These are phyloP conservation scores for Amblyjoppa proteus DNA, from an alignment of 2,888 invertebrate species.

Conservation along the genomic window DNA sequence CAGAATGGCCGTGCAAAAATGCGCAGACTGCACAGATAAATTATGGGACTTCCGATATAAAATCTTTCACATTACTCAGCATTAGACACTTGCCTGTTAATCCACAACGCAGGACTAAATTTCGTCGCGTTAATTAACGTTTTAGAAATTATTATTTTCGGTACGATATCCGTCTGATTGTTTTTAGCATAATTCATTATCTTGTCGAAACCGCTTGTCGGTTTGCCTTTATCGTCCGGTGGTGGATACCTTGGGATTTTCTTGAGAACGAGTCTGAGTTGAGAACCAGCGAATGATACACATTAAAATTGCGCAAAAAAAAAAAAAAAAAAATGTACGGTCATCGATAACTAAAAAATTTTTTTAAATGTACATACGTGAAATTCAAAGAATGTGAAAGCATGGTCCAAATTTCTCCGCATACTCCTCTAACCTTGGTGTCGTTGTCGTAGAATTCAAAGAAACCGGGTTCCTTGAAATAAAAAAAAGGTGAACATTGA, in stretches of 20 bases:
- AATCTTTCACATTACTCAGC: background rate
- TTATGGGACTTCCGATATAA: too few relatives aligned
- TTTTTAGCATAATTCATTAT: slow-evolving; percentile 44
- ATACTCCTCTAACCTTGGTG: slow-evolving; percentile 61
- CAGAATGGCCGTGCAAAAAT: background rate
- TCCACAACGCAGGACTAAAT: slow-evolving; percentile 65
- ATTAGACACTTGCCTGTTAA: slow-evolving; percentile 50
- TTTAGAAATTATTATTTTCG: slow-evolving; percentile 37
- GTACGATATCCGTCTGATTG: slow-evolving; percentile 53
- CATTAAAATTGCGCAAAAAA: too few relatives aligned
- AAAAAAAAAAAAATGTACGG: too few relatives aligned
- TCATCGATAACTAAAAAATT: background rate
- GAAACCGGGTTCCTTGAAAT: slow-evolving; percentile 23
- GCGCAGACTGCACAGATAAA: background rate
- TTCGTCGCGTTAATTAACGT: background rate
- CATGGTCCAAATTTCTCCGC: slow-evolving; percentile 70
- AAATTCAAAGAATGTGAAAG: slow-evolving; percentile 71
- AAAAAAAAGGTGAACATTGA: background rate
- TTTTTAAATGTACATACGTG: slow-evolving; percentile 64
- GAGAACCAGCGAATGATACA: too few relatives aligned
- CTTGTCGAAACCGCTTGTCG: slow-evolving; percentile 31
- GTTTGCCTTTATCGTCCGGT: background rate
- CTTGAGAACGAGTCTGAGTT: background rate
- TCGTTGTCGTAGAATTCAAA: slow-evolving; percentile 55
- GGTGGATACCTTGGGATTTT: background rate